A percentile compares a stretch with the other conserved stretches of the same genome.
Evolutionary conservation across 2,888 invertebrate genomes (phyloP).

Genomic region (Piscicola geometra): DNA sequence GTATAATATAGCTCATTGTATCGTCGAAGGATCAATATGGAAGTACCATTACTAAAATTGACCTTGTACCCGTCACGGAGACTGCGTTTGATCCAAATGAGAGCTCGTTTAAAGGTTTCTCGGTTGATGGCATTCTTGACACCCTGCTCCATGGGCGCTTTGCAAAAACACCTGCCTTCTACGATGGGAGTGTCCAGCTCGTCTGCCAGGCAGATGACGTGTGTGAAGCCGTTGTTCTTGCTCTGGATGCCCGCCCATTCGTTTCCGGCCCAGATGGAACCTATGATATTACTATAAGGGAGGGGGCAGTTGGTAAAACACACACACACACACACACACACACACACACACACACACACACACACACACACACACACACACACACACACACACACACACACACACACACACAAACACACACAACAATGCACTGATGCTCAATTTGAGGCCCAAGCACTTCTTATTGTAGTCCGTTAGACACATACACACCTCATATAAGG

Average conservation of each 20-base stretch:
- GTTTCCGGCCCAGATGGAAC: conserved; percentile 23
- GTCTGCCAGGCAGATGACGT: conserved; percentile 27
- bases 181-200: conserved; percentile 12
- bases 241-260: conserved; percentile 20
- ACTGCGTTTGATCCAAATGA: conserved; percentile 30
- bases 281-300: conserved; percentile 24
- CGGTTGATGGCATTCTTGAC: background rate
- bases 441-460: no score
- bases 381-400: no score
- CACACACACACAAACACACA: no score
- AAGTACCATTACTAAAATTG: background rate
- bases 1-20: background rate
- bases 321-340: no score
- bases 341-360: no score
- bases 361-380: no score
- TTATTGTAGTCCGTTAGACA: no score
- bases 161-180: conserved; percentile 21
- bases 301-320: no score
- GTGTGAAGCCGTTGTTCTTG: conserved; percentile 26
- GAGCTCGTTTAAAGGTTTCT: conserved; percentile 18
- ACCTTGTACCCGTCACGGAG: conserved; percentile 26
- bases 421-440: no score
- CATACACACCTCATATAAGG: conserved; percentile 28
- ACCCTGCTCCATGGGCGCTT: conserved; percentile 19
- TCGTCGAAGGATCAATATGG: background rate